phyloP scores from a whole-genome alignment of 2,797 vertebrate genomes.

The Rhinogobio ventralis region DNA sequence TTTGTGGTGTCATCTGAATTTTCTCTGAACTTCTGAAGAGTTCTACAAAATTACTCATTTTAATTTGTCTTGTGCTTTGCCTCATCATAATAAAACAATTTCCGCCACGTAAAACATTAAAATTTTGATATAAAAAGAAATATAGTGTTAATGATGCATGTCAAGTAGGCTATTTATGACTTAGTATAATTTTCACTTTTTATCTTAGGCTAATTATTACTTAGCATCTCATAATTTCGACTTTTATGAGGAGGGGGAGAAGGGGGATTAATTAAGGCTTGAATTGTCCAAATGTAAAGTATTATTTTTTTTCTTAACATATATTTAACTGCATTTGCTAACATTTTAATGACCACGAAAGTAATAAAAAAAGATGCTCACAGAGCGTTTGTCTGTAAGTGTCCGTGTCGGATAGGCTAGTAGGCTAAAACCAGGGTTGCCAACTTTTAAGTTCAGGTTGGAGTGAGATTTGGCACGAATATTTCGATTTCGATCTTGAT shows the following conservation, averaged over 20 bases:
- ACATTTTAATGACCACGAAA: not conserved
- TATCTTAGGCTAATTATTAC: not conserved
- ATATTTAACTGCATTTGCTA: not conserved
- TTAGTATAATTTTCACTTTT: not conserved
- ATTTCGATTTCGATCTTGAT: too few species aligned
- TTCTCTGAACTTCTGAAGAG: not conserved
- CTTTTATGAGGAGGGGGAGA: not conserved
- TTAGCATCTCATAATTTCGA: not conserved
- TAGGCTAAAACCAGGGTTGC: too few species aligned
- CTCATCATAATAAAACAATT: not conserved
- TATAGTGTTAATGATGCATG: too few species aligned
- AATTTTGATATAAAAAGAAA: not conserved
- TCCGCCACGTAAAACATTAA: not conserved
- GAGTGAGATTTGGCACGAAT: too few species aligned
- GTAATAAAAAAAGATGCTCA: not conserved
- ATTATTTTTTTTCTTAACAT: not conserved
- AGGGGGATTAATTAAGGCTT: not conserved
- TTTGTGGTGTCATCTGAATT: not conserved
- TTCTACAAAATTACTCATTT: not conserved
- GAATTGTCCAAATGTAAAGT: not conserved
- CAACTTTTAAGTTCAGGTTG: too few species aligned
- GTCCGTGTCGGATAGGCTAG: not conserved
- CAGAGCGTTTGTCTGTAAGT: not conserved
- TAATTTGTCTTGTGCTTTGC: not conserved
- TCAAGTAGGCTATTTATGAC: not conserved